phyloP scores from a whole-genome alignment of 2,113 vertebrate genomes.

The Callithrix jacchus region DNA sequence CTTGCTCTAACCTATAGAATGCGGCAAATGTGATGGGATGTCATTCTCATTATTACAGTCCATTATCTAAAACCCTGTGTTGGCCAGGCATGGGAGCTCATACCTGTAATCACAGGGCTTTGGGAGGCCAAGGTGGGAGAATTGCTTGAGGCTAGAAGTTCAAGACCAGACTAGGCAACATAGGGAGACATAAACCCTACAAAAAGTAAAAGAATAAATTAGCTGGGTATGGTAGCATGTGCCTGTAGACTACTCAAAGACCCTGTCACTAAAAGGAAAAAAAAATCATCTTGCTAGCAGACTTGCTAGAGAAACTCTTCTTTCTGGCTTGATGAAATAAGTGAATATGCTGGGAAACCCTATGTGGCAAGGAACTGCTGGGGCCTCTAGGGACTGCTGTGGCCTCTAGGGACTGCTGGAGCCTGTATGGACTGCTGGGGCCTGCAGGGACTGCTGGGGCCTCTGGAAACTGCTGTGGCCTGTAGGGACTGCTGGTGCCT shows the following conservation, averaged over 20 bases:
- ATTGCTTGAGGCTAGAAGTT: no score
- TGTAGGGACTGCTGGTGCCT: rapidly evolving
- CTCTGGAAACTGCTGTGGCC: background rate
- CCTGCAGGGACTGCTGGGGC: no score
- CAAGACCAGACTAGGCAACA: no score
- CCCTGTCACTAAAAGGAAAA: no score
- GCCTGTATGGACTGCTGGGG: background rate
- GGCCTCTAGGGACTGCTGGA: background rate
- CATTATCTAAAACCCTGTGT: background rate
- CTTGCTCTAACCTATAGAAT: background rate
- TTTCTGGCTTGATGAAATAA: background rate
- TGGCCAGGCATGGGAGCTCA: no score
- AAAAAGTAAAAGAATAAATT: no score
- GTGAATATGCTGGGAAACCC: background rate
- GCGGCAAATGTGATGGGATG: background rate
- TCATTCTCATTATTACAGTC: background rate
- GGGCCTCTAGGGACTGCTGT: background rate
- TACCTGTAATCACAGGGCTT: no score
- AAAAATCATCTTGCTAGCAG: background rate
- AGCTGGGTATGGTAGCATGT: no score
- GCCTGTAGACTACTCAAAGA: no score
- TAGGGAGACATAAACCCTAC: no score
- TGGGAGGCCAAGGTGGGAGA: no score
- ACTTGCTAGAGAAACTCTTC: background rate
- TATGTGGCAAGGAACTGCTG: background rate